Evolutionary conservation across 2,797 vertebrate genomes (phyloP).

Genomic region (Bradypodion pumilum): DNA sequence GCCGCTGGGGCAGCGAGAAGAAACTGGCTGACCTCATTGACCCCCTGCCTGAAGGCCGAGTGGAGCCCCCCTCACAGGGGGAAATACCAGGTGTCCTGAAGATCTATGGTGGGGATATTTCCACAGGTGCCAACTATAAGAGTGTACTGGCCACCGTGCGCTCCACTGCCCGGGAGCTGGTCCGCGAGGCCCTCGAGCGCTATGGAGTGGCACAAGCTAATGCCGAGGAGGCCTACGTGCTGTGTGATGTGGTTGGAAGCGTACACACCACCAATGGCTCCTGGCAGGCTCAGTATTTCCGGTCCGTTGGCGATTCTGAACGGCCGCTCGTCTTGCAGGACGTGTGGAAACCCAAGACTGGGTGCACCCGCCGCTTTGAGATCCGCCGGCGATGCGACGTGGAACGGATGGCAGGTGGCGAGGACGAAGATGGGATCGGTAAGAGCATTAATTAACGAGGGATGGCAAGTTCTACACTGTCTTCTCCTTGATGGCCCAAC

Average conservation of each 20-base stretch:
- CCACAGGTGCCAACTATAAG: constrained; percentile 76
- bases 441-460: neutral
- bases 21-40: constrained; percentile 70
- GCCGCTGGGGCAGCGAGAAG: constrained; percentile 76
- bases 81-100: constrained; percentile 74
- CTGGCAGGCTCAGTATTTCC: constrained; percentile 90
- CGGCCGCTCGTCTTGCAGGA: constrained; percentile 91
- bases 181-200: constrained; percentile 73
- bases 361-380: constrained; percentile 90
- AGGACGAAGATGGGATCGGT: constrained; percentile 82
- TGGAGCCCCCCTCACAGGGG: constrained; percentile 56
- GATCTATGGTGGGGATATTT: constrained; percentile 75
- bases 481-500: neutral
- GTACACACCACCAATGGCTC: constrained; percentile 62
- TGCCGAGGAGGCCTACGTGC: constrained; percentile 81
- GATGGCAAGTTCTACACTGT: no score
- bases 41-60: constrained; percentile 66
- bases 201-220: constrained; percentile 62
- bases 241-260: constrained; percentile 79
- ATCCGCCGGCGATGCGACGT: constrained; percentile 85
- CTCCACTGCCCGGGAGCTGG: constrained; percentile 72
- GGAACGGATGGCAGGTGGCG: constrained; percentile 76
- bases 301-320: constrained; percentile 87
- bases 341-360: constrained; percentile 90
- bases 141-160: constrained; percentile 75